These are phyloP conservation scores for Hydractinia symbiolongicarpus DNA, from an alignment of 30 jellyfish, hydroid and myxozoan species.

Conservation along the genomic window DNA sequence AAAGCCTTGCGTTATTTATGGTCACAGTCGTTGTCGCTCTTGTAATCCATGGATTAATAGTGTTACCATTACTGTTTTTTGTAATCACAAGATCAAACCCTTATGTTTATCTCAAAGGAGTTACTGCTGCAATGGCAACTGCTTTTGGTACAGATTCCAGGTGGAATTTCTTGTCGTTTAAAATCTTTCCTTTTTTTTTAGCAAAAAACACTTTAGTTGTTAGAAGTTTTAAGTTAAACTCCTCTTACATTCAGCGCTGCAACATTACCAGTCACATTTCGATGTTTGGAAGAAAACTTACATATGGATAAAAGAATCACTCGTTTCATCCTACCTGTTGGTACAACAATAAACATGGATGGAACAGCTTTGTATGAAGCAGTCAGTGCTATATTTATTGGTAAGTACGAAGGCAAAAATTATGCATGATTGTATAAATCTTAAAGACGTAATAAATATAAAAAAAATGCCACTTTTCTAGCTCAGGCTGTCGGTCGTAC, in stretches of 20 bases:
- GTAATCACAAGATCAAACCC: constrained; percentile 63
- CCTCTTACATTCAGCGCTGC: constrained; percentile 67
- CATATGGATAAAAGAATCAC: constrained; percentile 70
- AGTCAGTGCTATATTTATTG: constrained; percentile 84
- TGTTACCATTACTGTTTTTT: constrained; percentile 56
- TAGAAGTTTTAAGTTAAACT: neutral
- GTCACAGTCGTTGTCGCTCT: constrained; percentile 70
- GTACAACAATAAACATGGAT: constrained; percentile 96
- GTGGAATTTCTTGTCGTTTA: constrained; percentile 4
- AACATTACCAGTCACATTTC: constrained; percentile 85
- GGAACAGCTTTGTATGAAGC: constrained; percentile 98
- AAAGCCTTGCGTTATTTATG: constrained; percentile 73
- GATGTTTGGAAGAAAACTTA: constrained; percentile 83
- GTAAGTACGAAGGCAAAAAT: neutral
- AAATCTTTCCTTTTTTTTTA: neutral
- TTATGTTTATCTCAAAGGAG: constrained; percentile 60
- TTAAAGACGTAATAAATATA: too few relatives aligned
- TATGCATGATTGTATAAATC: neutral
- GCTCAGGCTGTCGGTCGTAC: constrained; percentile 73
- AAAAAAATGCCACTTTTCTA: neutral
- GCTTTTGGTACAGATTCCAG: constrained; percentile 97
- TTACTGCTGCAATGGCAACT: constrained; percentile 78
- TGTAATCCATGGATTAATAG: constrained; percentile 55
- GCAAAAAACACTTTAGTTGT: neutral
- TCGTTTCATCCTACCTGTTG: constrained; percentile 81